A percentile compares a stretch with the other conserved stretches of the same genome.
Conservation (phyloP, 2,113 vertebrate genomes). For the Haliaeetus leucogaster region DNA sequence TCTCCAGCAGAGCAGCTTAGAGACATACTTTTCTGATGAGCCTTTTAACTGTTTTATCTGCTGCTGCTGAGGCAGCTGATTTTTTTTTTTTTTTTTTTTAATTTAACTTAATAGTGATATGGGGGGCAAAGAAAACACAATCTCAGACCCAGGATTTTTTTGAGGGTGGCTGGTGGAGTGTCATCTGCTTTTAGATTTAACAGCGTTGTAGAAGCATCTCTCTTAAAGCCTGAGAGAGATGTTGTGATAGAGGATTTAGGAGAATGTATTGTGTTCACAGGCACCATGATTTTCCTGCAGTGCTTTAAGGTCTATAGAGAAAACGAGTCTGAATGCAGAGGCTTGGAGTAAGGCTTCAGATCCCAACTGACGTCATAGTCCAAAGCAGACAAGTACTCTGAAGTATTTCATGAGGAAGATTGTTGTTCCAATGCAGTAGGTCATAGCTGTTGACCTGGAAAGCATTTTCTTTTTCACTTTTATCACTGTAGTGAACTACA, state of each 20-base stretch:
- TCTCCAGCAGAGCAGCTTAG: not conserved
- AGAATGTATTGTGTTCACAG: not conserved
- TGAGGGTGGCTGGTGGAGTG: not conserved
- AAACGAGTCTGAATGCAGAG: not conserved
- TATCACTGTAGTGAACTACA: not conserved
- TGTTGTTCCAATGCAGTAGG: not conserved
- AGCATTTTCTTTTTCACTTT: not conserved
- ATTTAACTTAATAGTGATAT: not conserved
- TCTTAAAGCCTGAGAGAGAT: not conserved
- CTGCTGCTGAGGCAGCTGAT: not conserved
- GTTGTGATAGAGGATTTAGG: not conserved
- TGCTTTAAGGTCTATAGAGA: not conserved
- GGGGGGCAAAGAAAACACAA: accelerated
- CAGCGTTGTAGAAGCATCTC: accelerated
- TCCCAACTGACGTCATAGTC: not conserved
- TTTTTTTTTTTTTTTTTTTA: not conserved
- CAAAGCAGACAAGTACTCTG: not conserved
- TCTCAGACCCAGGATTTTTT: not conserved
- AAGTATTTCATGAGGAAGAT: not conserved
- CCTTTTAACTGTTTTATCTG: not conserved
- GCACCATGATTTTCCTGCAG: not conserved
- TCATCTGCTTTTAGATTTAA: not conserved
- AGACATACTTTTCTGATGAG: not conserved
- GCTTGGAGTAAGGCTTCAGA: not conserved
- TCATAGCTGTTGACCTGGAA: not conserved